Evolutionary conservation across 1,140 invertebrate genomes (phyloP), one percentile per base, ranked within the genome.

Genomic region (roundworm (Caenorhabditis elegans)): DNA sequence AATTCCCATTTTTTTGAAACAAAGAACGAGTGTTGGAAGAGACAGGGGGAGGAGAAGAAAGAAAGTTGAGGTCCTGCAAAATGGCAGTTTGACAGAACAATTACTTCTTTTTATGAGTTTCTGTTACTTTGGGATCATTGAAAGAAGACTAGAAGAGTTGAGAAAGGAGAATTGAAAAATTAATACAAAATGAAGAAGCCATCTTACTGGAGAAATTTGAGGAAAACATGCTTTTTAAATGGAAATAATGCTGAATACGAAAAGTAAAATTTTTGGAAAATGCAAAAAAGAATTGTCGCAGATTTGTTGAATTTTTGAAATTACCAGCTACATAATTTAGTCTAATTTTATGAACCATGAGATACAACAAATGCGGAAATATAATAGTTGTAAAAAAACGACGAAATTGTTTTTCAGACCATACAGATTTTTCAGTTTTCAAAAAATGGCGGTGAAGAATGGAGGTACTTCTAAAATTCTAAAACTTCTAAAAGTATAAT

Each of bases 81-180:
- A 31, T 17, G 53, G 34, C 60, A 31, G 19, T 70, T 70, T 70
- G 60, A 70, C 31, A 70, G 60, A 70, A 70, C 60, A 70, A 70
- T 70, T 70, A 34, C 31, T 70, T 39, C 60, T 3, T 39, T 70
- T 70, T 70, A 70, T 70, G 60, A 19, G 60, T 70, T 70, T 70
- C 46, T 77, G n/a, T n/a, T n/a, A n/a, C 76, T 1, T 2, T 19
- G 43, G 70, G 17, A 34, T n/a, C n/a, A 76, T 34, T 43, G 3
- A 31, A n/a, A 76, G n/a, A 76, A 76, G 31, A 36, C 28, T 17
- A 31, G 39, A 36, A 76, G 36, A 15, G 48, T 17, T 48, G 17
- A 48, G 75, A 6, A 17, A 47, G 46, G 48, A 36, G 22, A 26
- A 77, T 51, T 26, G 43, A 22, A 17, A 77, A 49, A 77, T 77